These are phyloP conservation scores for Pomatostomus ruficeps DNA, from an alignment of 2,113 vertebrate genomes.

Conservation along the genomic window DNA sequence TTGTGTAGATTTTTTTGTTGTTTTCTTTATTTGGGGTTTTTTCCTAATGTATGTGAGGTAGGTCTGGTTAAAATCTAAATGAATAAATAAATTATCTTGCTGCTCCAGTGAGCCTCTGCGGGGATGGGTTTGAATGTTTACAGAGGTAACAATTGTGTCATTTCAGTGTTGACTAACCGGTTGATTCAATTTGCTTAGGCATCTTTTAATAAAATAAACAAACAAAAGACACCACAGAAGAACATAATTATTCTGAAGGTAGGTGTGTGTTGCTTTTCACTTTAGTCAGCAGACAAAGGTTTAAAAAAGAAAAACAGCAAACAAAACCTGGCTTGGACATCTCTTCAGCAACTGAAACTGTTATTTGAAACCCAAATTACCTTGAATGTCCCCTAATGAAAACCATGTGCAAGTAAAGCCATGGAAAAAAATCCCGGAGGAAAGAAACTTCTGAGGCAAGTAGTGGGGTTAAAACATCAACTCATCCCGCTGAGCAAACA, in stretches of 20 bases:
- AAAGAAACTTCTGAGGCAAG: background rate
- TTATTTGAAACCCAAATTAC: background rate
- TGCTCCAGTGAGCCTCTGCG: background rate
- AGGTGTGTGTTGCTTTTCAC: background rate
- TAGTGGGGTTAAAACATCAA: background rate
- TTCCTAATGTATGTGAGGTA: background rate
- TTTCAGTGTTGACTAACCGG: background rate
- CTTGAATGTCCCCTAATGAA: background rate
- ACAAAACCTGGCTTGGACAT: background rate
- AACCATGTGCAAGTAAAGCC: background rate
- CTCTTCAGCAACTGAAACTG: background rate
- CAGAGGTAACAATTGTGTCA: background rate
- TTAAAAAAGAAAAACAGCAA: background rate
- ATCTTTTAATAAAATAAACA: background rate
- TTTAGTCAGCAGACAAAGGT: background rate
- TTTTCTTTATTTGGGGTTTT: background rate
- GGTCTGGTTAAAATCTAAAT: constrained; percentile 10
- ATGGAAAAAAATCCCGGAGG: background rate
- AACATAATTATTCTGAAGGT: background rate
- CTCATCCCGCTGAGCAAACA: background rate
- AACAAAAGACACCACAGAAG: background rate
- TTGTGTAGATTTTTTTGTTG: background rate
- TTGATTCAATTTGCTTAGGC: constrained; percentile 3
- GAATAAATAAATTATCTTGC: constrained; percentile 8
- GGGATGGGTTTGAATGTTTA: background rate